These are phyloP conservation scores for Drosophila colorata DNA, from an alignment of 2,888 invertebrate genomes.

Conservation along the genomic window DNA sequence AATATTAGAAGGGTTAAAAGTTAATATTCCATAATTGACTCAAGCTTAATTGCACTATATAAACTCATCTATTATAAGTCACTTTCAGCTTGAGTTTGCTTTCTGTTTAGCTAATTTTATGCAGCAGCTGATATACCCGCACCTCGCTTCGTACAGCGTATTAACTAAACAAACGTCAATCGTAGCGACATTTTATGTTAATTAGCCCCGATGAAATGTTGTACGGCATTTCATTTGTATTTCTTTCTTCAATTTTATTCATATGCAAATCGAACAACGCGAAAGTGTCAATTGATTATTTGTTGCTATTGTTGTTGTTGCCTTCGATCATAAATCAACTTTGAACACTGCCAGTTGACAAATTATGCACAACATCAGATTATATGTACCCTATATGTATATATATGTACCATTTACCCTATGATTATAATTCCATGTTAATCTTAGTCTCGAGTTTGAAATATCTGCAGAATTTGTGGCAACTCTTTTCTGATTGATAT, in stretches of 20 bases:
- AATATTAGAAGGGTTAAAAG: too few relatives aligned
- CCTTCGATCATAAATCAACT: conserved; percentile 23
- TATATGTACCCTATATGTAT: not conserved
- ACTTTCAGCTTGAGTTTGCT: too few relatives aligned
- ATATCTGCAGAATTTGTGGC: conserved; percentile 1
- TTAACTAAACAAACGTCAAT: conserved; percentile 24
- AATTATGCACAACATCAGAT: conserved; percentile 13
- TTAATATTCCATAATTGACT: too few relatives aligned
- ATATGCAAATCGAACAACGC: conserved; percentile 66
- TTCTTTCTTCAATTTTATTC: conserved; percentile 36
- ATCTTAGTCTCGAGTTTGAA: not conserved
- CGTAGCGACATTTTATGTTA: conserved; percentile 35
- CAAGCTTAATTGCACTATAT: too few relatives aligned
- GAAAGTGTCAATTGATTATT: conserved; percentile 67
- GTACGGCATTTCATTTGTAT: conserved; percentile 43
- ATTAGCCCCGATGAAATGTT: conserved; percentile 32
- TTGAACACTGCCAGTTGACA: conserved; percentile 2
- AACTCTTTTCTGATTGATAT: conserved; percentile 13
- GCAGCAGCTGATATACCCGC: conserved; percentile 8
- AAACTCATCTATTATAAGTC: too few relatives aligned
- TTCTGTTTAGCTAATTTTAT: not conserved
- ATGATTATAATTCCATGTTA: too few relatives aligned
- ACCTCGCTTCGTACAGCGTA: not conserved
- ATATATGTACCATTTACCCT: not conserved
- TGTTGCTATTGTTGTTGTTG: conserved; percentile 23